Percentiles rank a stretch among this genome's conserved stretches.
These are phyloP conservation scores for Megaptera novaeangliae DNA, from an alignment of 2,113 vertebrate genomes.

Conservation along the genomic window DNA sequence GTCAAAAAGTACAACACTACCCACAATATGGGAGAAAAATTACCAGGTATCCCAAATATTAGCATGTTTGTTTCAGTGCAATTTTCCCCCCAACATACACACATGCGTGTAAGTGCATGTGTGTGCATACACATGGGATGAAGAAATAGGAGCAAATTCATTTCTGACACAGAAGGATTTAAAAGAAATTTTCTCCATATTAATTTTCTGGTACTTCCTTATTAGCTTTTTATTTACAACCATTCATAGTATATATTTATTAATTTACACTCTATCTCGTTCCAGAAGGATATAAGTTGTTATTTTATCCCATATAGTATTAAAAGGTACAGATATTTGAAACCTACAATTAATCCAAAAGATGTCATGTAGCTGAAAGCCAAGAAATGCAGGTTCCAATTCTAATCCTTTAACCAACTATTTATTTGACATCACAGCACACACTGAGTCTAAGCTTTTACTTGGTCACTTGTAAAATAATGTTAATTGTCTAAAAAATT, in stretches of 20 bases:
- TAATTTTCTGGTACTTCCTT: background rate
- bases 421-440: background rate
- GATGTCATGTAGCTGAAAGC: background rate
- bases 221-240: constrained; percentile 37
- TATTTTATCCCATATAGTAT: constrained; percentile 11
- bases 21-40: background rate
- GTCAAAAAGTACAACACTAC: background rate
- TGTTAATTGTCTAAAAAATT: background rate
- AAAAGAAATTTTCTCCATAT: background rate
- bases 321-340: constrained; percentile 26
- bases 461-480: background rate
- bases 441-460: background rate
- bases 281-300: background rate
- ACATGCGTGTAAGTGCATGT: accelerated
- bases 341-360: constrained; percentile 4
- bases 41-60: background rate
- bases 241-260: constrained; percentile 35
- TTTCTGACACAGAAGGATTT: background rate
- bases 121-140: background rate
- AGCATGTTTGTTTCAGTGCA: background rate
- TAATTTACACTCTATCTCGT: constrained; percentile 27
- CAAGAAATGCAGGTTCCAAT: background rate
- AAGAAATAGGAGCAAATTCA: background rate
- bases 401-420: background rate
- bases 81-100: background rate